Conservation (phyloP, 2,797 vertebrate genomes). For the Gastrophryne carolinensis region DNA sequence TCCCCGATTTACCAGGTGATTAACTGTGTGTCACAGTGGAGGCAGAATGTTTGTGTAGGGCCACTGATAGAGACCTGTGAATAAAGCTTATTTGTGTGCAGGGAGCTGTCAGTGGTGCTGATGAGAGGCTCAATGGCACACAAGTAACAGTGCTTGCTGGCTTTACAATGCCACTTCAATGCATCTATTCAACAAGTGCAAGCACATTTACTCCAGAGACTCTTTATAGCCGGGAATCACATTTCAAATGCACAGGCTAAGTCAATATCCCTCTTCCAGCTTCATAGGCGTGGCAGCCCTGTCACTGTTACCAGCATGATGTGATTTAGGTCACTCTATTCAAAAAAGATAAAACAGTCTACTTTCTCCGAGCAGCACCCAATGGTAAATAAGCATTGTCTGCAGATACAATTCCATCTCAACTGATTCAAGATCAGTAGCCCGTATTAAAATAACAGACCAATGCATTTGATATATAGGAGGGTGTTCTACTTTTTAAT, state of each 20-base stretch:
- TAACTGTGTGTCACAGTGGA: constrained; percentile 44
- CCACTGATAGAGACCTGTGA: constrained; percentile 43
- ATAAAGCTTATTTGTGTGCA: constrained; percentile 37
- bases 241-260: constrained; percentile 27
- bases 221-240: constrained; percentile 41
- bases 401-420: neutral
- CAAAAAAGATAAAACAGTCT: neutral
- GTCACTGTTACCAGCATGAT: constrained; percentile 47
- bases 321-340: constrained; percentile 46
- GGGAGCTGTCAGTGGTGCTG: constrained; percentile 51
- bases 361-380: neutral
- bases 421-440: neutral
- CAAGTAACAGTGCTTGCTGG: constrained; percentile 25
- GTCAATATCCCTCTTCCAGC: constrained; percentile 40
- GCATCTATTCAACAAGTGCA: constrained; percentile 51
- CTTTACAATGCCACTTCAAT: constrained; percentile 49
- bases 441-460: too few species aligned
- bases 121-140: constrained; percentile 11
- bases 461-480: too few species aligned
- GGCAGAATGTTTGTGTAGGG: constrained; percentile 28
- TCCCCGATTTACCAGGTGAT: constrained; percentile 37
- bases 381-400: neutral
- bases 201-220: constrained; percentile 36
- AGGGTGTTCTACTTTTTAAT: too few species aligned
- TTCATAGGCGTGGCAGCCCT: constrained; percentile 28